A percentile compares a stretch with the other conserved stretches of the same genome.
These are phyloP conservation scores for Megaptera novaeangliae DNA, from an alignment of 2,113 vertebrate species.

Conservation along the genomic window DNA sequence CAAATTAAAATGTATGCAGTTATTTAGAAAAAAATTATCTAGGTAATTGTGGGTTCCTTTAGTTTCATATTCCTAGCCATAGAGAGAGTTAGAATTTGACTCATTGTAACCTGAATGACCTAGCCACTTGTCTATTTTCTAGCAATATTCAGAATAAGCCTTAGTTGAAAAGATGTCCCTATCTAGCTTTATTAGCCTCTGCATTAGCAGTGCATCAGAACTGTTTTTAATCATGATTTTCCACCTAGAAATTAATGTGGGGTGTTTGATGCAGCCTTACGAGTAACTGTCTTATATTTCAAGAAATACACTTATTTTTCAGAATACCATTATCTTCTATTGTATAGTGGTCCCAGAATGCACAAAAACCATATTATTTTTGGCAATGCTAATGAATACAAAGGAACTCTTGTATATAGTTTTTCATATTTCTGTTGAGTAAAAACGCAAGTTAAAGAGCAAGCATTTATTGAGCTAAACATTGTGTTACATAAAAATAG, in stretches of 20 bases:
- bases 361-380: not conserved
- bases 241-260: not conserved
- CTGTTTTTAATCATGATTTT: not conserved
- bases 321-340: not conserved
- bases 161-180: not conserved
- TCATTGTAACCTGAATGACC: not conserved
- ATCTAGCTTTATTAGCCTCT: not conserved
- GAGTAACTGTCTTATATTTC: not conserved
- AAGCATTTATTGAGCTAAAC: not conserved
- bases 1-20: not conserved
- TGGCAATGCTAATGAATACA: not conserved
- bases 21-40: not conserved
- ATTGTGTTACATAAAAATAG: not conserved
- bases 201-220: not conserved
- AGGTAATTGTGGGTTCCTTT: not conserved
- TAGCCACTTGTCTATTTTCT: not conserved
- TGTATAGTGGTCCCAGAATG: not conserved
- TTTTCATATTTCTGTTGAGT: not conserved
- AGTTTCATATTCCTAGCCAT: not conserved
- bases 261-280: not conserved
- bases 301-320: not conserved
- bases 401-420: not conserved
- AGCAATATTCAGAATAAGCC: not conserved
- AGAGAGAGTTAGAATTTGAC: slow-evolving; percentile 22
- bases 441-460: not conserved